Percentiles rank a stretch among this genome's conserved stretches.
These are phyloP conservation scores for Aphrophora alni DNA, from an alignment of 2,888 invertebrate species.

Conservation along the genomic window DNA sequence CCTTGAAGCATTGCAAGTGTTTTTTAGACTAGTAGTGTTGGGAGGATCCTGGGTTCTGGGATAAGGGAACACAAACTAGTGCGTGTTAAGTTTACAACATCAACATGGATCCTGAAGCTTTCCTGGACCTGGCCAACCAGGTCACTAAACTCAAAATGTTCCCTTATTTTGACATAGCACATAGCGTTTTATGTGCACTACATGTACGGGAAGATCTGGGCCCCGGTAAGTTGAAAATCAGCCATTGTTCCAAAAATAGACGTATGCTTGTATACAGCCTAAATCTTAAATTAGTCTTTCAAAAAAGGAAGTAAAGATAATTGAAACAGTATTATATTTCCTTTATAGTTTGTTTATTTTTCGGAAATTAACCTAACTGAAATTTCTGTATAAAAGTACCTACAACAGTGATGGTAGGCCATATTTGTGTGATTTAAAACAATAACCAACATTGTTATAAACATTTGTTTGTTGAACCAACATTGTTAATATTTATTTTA, in stretches of 20 bases:
- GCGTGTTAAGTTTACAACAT: background rate
- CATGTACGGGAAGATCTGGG: constrained; percentile 96
- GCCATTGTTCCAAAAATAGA: background rate
- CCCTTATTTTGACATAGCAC: constrained; percentile 98
- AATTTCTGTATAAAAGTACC: too few relatives aligned
- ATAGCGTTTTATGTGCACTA: constrained; percentile 92
- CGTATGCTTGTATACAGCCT: background rate
- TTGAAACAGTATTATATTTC: too few relatives aligned
- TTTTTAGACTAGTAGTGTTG: background rate
- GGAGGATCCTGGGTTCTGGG: background rate
- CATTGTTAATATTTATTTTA: too few relatives aligned
- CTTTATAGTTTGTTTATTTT: too few relatives aligned
- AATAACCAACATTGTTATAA: too few relatives aligned
- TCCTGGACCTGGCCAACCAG: constrained; percentile 97
- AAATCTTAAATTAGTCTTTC: background rate
- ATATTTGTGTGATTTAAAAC: too few relatives aligned
- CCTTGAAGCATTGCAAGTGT: background rate
- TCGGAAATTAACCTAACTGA: too few relatives aligned
- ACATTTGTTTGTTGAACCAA: too few relatives aligned
- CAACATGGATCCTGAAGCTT: constrained; percentile 93
- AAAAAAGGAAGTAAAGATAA: background rate
- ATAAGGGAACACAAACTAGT: background rate
- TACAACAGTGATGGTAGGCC: too few relatives aligned
- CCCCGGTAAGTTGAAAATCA: constrained; percentile 68
- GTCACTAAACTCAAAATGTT: constrained; percentile 99